phyloP scores from a whole-genome alignment of 2,888 invertebrate genomes.

The Leistus spinibarbis region DNA sequence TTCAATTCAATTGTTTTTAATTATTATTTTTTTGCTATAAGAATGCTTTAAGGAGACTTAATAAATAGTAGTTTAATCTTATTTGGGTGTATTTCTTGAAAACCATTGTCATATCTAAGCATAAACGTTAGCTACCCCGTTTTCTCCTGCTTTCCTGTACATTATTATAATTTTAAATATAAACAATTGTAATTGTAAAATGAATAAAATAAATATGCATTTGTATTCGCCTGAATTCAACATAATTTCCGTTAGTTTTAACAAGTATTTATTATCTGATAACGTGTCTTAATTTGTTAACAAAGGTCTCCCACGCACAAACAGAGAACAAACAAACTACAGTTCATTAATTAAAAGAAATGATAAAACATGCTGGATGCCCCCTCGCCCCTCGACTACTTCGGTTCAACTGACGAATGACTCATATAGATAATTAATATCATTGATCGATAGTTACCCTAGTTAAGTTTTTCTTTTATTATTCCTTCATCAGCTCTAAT shows the following conservation, averaged over 20 bases:
- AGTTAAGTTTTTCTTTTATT: slow-evolving; percentile 24
- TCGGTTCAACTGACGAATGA: slow-evolving; percentile 8
- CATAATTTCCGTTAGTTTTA: background rate
- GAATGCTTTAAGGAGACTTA: too few species aligned
- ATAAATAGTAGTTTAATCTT: too few species aligned
- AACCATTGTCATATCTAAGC: too few species aligned
- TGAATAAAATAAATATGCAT: background rate
- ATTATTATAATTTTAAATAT: background rate
- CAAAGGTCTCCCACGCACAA: background rate
- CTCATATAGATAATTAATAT: slow-evolving; percentile 38
- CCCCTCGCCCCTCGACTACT: slow-evolving; percentile 12
- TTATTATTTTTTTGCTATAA: too few species aligned
- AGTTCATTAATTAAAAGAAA: slow-evolving; percentile 33
- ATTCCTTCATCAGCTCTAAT: slow-evolving; percentile 29
- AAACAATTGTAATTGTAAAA: background rate
- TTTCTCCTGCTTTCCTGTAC: too few species aligned
- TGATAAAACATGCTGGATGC: slow-evolving; percentile 32
- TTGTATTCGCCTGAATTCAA: background rate
- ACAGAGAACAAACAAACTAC: background rate
- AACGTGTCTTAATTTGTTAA: background rate
- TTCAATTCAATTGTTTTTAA: too few species aligned
- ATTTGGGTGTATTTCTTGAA: too few species aligned
- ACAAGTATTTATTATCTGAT: background rate
- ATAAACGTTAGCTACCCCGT: too few species aligned
- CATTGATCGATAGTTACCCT: slow-evolving; percentile 34